Evolutionary conservation across 2,888 invertebrate genomes (phyloP), one percentile per base, ranked within the genome.

Genomic region (Campoletis raptor): DNA sequence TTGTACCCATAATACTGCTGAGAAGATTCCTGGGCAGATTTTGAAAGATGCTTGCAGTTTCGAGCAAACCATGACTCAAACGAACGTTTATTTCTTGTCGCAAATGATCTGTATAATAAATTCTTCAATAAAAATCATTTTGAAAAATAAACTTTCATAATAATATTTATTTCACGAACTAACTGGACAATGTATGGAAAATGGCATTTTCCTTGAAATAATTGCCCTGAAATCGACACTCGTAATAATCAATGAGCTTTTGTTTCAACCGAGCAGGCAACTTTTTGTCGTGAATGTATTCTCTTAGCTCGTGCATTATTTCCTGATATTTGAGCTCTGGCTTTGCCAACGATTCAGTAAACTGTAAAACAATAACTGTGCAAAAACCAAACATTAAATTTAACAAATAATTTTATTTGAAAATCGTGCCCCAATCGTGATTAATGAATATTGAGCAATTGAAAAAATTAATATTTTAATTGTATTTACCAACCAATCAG

Each of bases 121-220:
- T 61, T 61, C 30, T 6, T 4, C 6, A 61, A 69, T 40, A 2
- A 15, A 37, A 18, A 48, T 74, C 10, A 15, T 64, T 74, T 21
- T 30, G 30, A 79, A 78, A 15, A 10, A 54, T 45, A 42, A 57
- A 81, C 67, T 69, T 79, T 12, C 24, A 52, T 30, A 10, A 10
- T 37, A n/a, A 24, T 8, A 78, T 37, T 21, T 66, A 24, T 72
- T 24, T 73, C 15, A 6, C 70, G 10, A 21, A 85, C 87, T 52
- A 72, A 92, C 96, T 95, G 52, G 96, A 96, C 12, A 96, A 93
- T 5, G 95, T 95, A 1, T 94, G 90, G 12, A 95, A 92, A 70
- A 96, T 95, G 54, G 95, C 94, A 8, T 95, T 94, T 89, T 96
- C 96, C 89, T 95, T 95, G 91, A 96, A 96, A 90, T 95, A 96